phyloP scores from a whole-genome alignment of 2,888 invertebrate species.

The Arge pagana region DNA sequence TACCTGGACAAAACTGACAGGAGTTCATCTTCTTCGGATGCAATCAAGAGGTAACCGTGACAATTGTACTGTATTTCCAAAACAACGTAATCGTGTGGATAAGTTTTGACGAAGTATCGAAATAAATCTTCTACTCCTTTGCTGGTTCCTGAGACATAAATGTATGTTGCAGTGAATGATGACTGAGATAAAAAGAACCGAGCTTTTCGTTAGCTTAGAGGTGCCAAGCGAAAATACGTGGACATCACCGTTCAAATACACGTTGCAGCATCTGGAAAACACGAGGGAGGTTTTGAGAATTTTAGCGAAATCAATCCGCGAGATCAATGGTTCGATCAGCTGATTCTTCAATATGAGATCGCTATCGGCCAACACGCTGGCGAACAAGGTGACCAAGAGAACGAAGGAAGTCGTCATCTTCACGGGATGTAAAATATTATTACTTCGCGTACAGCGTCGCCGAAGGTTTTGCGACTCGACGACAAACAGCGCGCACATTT shows the following conservation, averaged over 20 bases:
- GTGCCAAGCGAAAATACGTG: neutral
- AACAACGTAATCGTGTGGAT: conserved; percentile 40
- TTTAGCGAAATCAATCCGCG: conserved; percentile 30
- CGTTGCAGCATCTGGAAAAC: conserved; percentile 39
- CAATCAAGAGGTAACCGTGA: conserved; percentile 40
- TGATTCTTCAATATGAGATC: conserved; percentile 23
- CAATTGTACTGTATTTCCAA: conserved; percentile 32
- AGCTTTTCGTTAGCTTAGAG: neutral
- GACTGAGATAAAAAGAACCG: neutral
- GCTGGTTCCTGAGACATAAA: conserved; percentile 30
- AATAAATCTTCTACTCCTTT: conserved; percentile 33
- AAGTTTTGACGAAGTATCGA: conserved; percentile 38
- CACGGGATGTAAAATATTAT: too few species aligned
- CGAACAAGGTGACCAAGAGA: neutral
- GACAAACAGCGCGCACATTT: too few species aligned
- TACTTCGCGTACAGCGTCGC: too few species aligned
- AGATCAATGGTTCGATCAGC: conserved; percentile 35
- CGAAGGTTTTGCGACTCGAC: too few species aligned
- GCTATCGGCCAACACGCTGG: conserved; percentile 16
- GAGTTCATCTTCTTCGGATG: conserved; percentile 29
- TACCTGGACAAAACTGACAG: conserved; percentile 26
- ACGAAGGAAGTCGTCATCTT: neutral
- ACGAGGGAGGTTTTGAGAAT: conserved; percentile 37
- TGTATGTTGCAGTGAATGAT: neutral
- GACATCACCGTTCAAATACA: conserved; percentile 36